These are phyloP conservation scores for Tragelaphus imberbis DNA, from an alignment of 2,113 vertebrate genomes.

Conservation along the genomic window DNA sequence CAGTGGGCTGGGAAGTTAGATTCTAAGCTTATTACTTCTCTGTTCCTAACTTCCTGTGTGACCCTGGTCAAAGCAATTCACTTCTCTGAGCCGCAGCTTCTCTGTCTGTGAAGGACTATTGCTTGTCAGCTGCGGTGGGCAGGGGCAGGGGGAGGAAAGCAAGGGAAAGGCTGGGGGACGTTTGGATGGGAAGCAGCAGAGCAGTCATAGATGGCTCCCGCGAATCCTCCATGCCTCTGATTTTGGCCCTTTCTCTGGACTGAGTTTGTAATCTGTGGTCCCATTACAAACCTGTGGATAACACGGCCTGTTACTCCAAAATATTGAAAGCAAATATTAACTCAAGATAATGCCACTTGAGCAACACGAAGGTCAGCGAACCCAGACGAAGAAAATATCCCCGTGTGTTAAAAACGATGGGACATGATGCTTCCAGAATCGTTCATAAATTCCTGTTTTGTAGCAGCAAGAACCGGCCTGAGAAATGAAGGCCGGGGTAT, in stretches of 20 bases:
- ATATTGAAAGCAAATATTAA: slow-evolving; percentile 42
- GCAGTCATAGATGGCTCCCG: accelerated
- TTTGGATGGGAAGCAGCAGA: background rate
- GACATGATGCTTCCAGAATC: background rate
- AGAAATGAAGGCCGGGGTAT: background rate
- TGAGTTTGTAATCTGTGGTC: background rate
- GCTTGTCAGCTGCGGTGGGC: accelerated
- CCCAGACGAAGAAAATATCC: background rate
- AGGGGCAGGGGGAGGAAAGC: background rate
- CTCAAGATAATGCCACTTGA: background rate
- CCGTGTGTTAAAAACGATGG: background rate
- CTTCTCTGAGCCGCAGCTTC: background rate
- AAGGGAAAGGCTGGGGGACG: background rate
- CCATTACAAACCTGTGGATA: background rate
- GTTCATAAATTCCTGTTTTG: background rate
- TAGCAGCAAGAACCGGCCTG: background rate
- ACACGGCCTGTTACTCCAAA: background rate
- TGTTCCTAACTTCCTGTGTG: background rate
- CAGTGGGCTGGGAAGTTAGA: background rate
- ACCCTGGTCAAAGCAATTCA: background rate
- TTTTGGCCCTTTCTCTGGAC: background rate
- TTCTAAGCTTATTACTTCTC: background rate
- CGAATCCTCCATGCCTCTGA: accelerated
- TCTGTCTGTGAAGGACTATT: background rate
- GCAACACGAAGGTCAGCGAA: background rate